Base-by-base conservation (phyloP, 2,888 invertebrate species). In the Parnassius apollo region DNA sequence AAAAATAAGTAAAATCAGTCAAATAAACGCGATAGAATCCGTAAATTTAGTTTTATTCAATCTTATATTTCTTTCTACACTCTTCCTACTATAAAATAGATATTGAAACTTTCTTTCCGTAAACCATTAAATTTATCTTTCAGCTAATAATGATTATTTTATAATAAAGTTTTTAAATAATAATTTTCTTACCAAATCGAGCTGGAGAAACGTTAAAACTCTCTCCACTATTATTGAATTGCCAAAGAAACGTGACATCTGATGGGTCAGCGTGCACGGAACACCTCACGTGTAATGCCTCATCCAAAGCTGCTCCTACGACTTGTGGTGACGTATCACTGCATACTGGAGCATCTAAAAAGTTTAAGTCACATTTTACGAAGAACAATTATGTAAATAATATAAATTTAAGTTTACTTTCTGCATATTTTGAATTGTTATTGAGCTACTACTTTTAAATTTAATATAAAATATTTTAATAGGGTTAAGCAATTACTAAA, bases 201-300 rank as follows among this genome's bases (percentile, higher is more conserved):
- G 91, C 95, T n/a, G 96, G 95, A 11, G 96, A 94, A 2, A 96
- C 96, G 80, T 96, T 96, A 77, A 96, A 96, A 77, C 95, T 96
- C 78, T 97, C 97, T 22, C 97, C 97, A 73, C 96, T 96, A 81
- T 96, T 96, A 82, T 97, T 97, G 87, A 97, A 96, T 79, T 97
- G 96, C 97, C 97, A 97, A 62, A 95, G 92, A 82, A 97, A 98
- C 58, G 94, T 94, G 70, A 97, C 96, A 80, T 96, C 96, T 74
- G 94, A 93, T 2, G 97, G 97, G 81, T 97, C 97, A 0, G 97
- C 96, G 71, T 96, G 96, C 48, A 97, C 96, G 67, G 96, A 94
- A 82, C 97, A 97, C 18, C 95, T 94, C 60, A 96, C 95, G 70
- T 94, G 94, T 69, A 96, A 92, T 0, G 95, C 95, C 78, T 98